Conservation (phyloP, 2,113 vertebrate species). For the Dromiciops gliroides region DNA sequence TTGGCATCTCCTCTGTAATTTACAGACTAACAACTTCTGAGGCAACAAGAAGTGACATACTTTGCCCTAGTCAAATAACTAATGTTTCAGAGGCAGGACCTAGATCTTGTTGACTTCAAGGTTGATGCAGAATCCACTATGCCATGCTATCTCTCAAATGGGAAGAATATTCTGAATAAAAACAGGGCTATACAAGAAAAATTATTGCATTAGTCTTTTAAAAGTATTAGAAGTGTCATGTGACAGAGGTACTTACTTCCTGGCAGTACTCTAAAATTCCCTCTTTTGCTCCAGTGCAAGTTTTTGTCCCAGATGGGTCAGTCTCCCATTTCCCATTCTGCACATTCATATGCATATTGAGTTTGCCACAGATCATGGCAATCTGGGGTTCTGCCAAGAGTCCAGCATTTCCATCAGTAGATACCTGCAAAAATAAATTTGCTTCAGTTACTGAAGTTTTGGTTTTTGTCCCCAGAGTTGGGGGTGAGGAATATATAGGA, state of each 20-base stretch:
- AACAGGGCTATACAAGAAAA: background rate
- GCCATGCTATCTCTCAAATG: background rate
- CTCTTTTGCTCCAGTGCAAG: constrained; percentile 95
- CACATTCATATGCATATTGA: constrained; percentile 99
- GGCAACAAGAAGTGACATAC: too few species aligned
- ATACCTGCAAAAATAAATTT: constrained; percentile 85
- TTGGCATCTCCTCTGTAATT: background rate
- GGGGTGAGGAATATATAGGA: background rate
- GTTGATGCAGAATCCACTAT: background rate
- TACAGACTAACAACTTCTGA: background rate
- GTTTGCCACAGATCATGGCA: constrained; percentile 97
- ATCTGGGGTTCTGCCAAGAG: constrained; percentile 96
- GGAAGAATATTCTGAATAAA: background rate
- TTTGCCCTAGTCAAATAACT: background rate
- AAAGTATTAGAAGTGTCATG: accelerated
- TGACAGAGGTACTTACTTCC: constrained; percentile 85
- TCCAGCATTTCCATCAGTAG: constrained; percentile 93
- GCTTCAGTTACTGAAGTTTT: constrained; percentile 5
- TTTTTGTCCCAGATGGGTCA: constrained; percentile 92
- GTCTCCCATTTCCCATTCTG: constrained; percentile 97
- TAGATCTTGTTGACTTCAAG: background rate
- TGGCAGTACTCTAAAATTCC: constrained; percentile 98
- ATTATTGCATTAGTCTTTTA: background rate
- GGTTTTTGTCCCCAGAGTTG: background rate
- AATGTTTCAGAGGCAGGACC: background rate